Conservation (phyloP, 2,888 invertebrate species). For the Drosophila kanekoi region DNA sequence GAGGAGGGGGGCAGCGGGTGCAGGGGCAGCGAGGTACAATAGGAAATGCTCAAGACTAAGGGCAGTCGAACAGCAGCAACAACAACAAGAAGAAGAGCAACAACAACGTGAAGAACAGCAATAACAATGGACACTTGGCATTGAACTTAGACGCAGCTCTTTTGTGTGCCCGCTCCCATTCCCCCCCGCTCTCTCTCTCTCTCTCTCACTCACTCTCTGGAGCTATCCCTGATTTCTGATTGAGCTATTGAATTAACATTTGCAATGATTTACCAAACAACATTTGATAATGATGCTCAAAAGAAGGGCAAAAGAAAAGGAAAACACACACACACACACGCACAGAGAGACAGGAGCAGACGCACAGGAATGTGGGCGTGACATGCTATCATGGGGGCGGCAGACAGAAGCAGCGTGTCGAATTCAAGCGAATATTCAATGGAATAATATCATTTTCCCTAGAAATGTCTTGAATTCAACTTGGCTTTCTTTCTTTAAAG, state of each 20-base stretch:
- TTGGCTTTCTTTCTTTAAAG: not conserved
- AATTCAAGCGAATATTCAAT: slow-evolving; percentile 19
- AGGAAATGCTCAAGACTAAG: slow-evolving; percentile 55
- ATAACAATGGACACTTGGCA: slow-evolving; percentile 66
- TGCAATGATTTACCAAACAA: slow-evolving; percentile 74
- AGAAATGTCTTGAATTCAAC: slow-evolving; percentile 23
- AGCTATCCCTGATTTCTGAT: slow-evolving; percentile 55
- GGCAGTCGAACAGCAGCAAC: slow-evolving; percentile 44
- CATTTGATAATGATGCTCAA: slow-evolving; percentile 71
- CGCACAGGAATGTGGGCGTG: slow-evolving; percentile 44
- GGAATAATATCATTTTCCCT: slow-evolving; percentile 17
- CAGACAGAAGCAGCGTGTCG: slow-evolving; percentile 19
- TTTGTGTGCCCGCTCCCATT: slow-evolving; percentile 26
- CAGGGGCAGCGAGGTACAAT: slow-evolving; percentile 31
- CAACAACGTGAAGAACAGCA: slow-evolving; percentile 22
- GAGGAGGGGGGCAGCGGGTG: slow-evolving; percentile 5
- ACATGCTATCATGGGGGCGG: slow-evolving; percentile 26
- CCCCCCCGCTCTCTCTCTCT: not conserved
- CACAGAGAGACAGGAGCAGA: too few relatives aligned
- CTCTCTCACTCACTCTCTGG: slow-evolving; percentile 7
- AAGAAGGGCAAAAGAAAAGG: not conserved
- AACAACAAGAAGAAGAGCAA: slow-evolving; percentile 7
- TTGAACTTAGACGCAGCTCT: slow-evolving; percentile 69
- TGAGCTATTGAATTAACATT: slow-evolving; percentile 78
- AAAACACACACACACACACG: slow-evolving; percentile 1